Percentiles rank a stretch among this genome's conserved stretches.
Conservation (phyloP, 2,888 invertebrate species). For the Nomada hirtipes region DNA sequence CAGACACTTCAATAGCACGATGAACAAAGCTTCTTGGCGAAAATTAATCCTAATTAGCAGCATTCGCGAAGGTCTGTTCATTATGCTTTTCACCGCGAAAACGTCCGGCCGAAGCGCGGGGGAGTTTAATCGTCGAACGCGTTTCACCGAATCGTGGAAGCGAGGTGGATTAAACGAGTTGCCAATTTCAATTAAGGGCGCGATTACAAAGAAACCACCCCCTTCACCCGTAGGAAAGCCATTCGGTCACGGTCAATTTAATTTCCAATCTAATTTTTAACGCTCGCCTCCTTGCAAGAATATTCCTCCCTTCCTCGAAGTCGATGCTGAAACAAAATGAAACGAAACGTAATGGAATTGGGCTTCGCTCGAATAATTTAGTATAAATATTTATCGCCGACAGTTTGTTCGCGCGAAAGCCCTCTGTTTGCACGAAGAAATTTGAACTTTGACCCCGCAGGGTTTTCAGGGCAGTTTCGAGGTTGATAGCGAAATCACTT, state of each 20-base stretch:
- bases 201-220: conserved; percentile 47
- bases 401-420: background rate
- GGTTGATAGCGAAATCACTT: background rate
- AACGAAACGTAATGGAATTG: conserved; percentile 11
- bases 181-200: conserved; percentile 56
- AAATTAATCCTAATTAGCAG: conserved; percentile 14
- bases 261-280: conserved; percentile 56
- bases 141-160: conserved; percentile 26
- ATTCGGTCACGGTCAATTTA: conserved; percentile 48
- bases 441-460: background rate
- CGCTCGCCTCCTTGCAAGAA: conserved; percentile 26
- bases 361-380: conserved; percentile 1
- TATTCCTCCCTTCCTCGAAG: background rate
- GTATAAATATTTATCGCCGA: conserved; percentile 17
- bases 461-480: background rate
- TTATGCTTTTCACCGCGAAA: background rate
- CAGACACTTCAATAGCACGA: too few relatives aligned
- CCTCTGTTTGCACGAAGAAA: background rate
- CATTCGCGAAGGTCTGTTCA: background rate
- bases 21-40: background rate
- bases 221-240: conserved; percentile 26
- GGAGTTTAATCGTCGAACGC: conserved; percentile 34
- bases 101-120: conserved; percentile 1
- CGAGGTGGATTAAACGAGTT: conserved; percentile 47
- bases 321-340: background rate